Evolutionary conservation across 2,113 vertebrate genomes (phyloP).

Genomic region (Eleginops maclovinus): DNA sequence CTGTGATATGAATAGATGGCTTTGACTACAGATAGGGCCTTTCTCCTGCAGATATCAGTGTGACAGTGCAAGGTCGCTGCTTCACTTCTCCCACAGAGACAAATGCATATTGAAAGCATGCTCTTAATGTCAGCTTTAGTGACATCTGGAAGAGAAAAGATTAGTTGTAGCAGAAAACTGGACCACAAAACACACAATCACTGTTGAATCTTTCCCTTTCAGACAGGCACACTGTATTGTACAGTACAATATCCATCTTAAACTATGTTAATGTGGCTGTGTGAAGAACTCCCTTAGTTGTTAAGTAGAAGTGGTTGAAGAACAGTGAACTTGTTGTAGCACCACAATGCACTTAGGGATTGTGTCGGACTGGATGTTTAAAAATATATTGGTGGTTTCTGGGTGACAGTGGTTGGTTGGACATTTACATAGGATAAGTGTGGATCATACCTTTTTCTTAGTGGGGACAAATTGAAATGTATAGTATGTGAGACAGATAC

Average conservation of each 20-base stretch:
- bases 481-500: not conserved
- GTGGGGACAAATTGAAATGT: not conserved
- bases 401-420: no score
- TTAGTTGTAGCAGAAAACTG: not conserved
- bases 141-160: constrained; percentile 19
- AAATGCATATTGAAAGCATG: constrained; percentile 35
- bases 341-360: no score
- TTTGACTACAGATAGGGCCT: constrained; percentile 34
- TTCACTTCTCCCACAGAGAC: not conserved
- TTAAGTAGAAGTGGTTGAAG: no score
- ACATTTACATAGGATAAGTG: no score
- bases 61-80: constrained; percentile 35
- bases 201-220: not conserved
- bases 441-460: not conserved
- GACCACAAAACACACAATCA: not conserved
- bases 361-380: no score
- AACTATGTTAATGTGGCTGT: no score
- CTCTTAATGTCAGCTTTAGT: constrained; percentile 42
- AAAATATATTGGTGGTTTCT: no score
- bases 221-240: not conserved
- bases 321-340: no score
- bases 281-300: no score
- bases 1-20: constrained; percentile 54
- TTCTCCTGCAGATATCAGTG: constrained; percentile 28
- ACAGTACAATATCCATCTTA: not conserved